Conservation (phyloP, 2,888 invertebrate genomes). For the Calephelis perditalis region DNA sequence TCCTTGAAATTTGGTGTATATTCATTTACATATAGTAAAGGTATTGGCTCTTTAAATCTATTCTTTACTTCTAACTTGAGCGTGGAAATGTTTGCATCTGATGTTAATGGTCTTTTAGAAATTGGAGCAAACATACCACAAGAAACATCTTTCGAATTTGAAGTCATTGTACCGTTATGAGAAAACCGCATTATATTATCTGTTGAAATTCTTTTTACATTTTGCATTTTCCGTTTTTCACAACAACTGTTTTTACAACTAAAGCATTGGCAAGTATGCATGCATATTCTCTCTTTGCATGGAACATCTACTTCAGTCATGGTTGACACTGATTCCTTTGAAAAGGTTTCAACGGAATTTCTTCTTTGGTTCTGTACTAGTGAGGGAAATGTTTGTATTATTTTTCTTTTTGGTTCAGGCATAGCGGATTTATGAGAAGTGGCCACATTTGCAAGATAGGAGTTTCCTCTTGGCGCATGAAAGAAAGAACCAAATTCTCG, state of each 20-base stretch:
- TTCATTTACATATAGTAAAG: slow-evolving; percentile 18
- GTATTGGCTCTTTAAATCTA: slow-evolving; percentile 12
- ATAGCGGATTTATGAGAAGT: slow-evolving; percentile 35
- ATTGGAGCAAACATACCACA: slow-evolving; percentile 35
- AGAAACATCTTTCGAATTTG: slow-evolving; percentile 39
- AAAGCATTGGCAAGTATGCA: slow-evolving; percentile 37
- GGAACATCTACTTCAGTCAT: slow-evolving; percentile 16
- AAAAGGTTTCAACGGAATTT: slow-evolving; percentile 34
- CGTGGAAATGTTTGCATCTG: slow-evolving; percentile 30
- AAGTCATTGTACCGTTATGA: slow-evolving; percentile 53
- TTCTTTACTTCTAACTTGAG: slow-evolving; percentile 31
- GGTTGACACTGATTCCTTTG: slow-evolving; percentile 30
- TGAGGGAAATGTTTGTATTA: slow-evolving; percentile 36
- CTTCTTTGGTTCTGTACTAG: slow-evolving; percentile 37
- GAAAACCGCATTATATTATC: slow-evolving; percentile 48
- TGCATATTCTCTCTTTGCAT: slow-evolving; percentile 16
- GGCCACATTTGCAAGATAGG: slow-evolving; percentile 34
- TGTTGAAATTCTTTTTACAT: slow-evolving; percentile 7
- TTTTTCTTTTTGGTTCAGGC: slow-evolving; percentile 19
- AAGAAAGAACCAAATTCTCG: slow-evolving; percentile 43
- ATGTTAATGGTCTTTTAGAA: slow-evolving; percentile 27
- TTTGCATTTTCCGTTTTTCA: slow-evolving; percentile 28
- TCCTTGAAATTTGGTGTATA: slow-evolving; percentile 24
- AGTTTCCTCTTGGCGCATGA: slow-evolving; percentile 29
- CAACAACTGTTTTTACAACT: slow-evolving; percentile 36